Evolutionary conservation across 2,113 vertebrate species (phyloP).

Genomic region (Nothocercus nigrocapillus): DNA sequence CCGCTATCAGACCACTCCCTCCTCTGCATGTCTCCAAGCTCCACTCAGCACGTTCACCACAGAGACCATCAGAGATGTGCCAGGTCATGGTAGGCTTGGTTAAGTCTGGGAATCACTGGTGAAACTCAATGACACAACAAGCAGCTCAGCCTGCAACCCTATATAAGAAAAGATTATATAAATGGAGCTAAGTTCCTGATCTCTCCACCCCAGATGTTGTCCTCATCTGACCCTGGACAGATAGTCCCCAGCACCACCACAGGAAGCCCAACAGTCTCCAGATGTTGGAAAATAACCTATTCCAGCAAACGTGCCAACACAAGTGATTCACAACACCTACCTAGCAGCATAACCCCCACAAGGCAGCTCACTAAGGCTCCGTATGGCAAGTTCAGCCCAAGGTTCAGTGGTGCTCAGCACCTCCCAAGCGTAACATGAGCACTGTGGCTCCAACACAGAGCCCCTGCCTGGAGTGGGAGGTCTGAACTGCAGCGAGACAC

Average conservation of each 20-base stretch:
- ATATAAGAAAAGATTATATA: fast-evolving
- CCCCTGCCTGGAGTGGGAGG: neutral
- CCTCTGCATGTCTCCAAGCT: neutral
- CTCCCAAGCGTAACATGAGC: neutral
- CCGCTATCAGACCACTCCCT: neutral
- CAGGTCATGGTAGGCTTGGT: neutral
- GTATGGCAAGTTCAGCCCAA: neutral
- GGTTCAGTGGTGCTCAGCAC: neutral
- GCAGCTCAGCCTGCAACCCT: neutral
- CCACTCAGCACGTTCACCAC: neutral
- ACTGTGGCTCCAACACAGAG: neutral
- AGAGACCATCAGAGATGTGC: neutral
- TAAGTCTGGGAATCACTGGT: neutral
- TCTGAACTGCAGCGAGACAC: neutral
- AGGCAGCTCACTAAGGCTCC: neutral
- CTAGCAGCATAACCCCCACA: fast-evolving
- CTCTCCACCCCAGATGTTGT: fast-evolving
- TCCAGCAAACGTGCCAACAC: neutral
- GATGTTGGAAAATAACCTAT: fast-evolving
- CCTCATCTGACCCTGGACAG: neutral
- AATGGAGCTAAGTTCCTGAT: neutral
- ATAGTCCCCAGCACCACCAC: fast-evolving
- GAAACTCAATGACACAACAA: neutral
- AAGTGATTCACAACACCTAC: neutral
- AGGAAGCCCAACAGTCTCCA: fast-evolving